Conservation (phyloP, 2,113 vertebrate species). For the Podiceps cristatus region DNA sequence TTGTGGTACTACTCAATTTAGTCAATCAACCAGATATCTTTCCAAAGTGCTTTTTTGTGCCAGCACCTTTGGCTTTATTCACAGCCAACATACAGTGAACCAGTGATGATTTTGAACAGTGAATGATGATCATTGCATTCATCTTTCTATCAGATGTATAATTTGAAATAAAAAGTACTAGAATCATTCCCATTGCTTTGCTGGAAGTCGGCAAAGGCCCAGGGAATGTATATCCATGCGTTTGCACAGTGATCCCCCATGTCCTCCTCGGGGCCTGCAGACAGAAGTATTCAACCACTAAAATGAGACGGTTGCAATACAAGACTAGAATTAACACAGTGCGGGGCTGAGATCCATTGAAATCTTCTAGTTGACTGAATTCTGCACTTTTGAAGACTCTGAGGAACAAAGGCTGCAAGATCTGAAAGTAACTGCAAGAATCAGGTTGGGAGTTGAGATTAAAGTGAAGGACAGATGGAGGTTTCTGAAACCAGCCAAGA, state of each 20-base stretch:
- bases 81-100: neutral
- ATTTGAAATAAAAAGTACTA: conserved; percentile 18
- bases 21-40: neutral
- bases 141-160: conserved; percentile 21
- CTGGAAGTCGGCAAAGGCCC: conserved; percentile 4
- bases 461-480: conserved; percentile 11
- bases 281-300: neutral
- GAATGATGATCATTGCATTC: neutral
- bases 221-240: neutral
- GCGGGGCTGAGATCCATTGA: neutral
- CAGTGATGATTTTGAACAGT: neutral
- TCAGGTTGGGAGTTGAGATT: neutral
- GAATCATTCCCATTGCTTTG: conserved; percentile 10
- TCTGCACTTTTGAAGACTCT: neutral
- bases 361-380: neutral
- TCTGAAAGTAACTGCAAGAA: neutral
- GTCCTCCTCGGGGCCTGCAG: neutral
- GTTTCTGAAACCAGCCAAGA: conserved; percentile 11
- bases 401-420: neutral
- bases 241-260: neutral
- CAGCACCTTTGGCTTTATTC: neutral
- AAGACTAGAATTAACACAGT: neutral
- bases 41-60: neutral
- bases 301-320: neutral
- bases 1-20: neutral